Evolutionary conservation across 2,113 vertebrate species (phyloP), one percentile per base, ranked within the genome.

Genomic region (Shinisaurus crocodilurus): DNA sequence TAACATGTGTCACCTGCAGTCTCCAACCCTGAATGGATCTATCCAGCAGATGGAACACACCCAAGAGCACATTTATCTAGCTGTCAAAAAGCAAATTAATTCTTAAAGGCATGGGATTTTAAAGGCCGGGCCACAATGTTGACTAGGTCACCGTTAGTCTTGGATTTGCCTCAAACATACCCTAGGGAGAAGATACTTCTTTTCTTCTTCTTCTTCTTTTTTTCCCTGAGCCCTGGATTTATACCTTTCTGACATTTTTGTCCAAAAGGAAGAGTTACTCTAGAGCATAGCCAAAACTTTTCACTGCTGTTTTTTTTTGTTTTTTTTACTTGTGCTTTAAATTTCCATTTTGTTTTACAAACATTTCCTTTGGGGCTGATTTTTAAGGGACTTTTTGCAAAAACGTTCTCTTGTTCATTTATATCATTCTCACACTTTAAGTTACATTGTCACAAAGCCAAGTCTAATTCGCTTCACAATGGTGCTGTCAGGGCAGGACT

Each of bases 121-220:
- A 69, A 86, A 87, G 69, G 34, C 43, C 27, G 1, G 29, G 79
- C 81, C 54, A 37, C 25, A 87, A 48, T 10, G 5, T 32, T 90
- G 84, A 57, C 79, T 86, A 63, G 45, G 79, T 67, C 90, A 87
- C 45, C 86, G 88, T 70, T 81, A 86, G 45, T 89, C 86, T 92
- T 89, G 80, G 82, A 93, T 93, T 94, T 91, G 82, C 84, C 88
- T 92, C 40, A 50, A 50, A 89, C 86, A 29, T 29, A 45, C 88
- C 92, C 82, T 37, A 79, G 45, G 76, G 70, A 34, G n/a, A 32
- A 16, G 5, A 74, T 34, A 3, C n/a, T 72, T 72, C 15, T 34
- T 34, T n/a, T 72, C 32, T 72, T 8, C 10, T 2, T 13, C 34
- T 57, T 2, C 16, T 60, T 83, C n/a, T 27, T 6, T 48, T 6